Evolutionary conservation across 2,113 vertebrate species (phyloP).

Genomic region (Salvelinus sp.): DNA sequence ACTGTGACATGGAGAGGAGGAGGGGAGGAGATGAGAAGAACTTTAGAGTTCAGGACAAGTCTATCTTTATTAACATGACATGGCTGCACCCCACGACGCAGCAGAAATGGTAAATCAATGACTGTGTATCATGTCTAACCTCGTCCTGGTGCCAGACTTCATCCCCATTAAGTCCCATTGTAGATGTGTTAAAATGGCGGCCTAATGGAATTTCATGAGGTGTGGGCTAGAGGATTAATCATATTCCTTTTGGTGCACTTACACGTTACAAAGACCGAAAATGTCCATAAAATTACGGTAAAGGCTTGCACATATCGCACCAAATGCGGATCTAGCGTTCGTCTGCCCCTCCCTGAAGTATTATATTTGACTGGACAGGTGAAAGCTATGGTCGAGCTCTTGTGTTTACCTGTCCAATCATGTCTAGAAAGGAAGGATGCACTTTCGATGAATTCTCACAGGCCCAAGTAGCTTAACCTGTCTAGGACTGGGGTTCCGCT

Average conservation of each 20-base stretch:
- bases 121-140: slow-evolving; percentile 13
- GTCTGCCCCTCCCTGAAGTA: too few relatives aligned
- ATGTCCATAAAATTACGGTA: neutral
- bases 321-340: too few relatives aligned
- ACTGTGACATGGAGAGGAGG: neutral
- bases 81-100: slow-evolving; percentile 7
- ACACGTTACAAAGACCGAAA: neutral
- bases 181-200: slow-evolving; percentile 14
- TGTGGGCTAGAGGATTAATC: slow-evolving; percentile 18
- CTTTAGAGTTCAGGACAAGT: slow-evolving; percentile 8
- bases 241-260: neutral
- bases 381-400: too few relatives aligned
- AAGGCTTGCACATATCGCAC: neutral
- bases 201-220: slow-evolving; percentile 8
- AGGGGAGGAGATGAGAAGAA: neutral
- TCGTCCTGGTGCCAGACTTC: slow-evolving; percentile 6
- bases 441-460: neutral
- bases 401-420: too few relatives aligned
- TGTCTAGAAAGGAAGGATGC: too few relatives aligned
- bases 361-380: too few relatives aligned
- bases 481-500: too few relatives aligned
- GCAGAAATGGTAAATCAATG: slow-evolving; percentile 12
- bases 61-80: neutral
- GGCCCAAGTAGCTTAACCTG: neutral
- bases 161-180: slow-evolving; percentile 22